These are phyloP conservation scores for Zaprionus lachaisei DNA, from an alignment of 1,140 invertebrate genomes.

Conservation along the genomic window DNA sequence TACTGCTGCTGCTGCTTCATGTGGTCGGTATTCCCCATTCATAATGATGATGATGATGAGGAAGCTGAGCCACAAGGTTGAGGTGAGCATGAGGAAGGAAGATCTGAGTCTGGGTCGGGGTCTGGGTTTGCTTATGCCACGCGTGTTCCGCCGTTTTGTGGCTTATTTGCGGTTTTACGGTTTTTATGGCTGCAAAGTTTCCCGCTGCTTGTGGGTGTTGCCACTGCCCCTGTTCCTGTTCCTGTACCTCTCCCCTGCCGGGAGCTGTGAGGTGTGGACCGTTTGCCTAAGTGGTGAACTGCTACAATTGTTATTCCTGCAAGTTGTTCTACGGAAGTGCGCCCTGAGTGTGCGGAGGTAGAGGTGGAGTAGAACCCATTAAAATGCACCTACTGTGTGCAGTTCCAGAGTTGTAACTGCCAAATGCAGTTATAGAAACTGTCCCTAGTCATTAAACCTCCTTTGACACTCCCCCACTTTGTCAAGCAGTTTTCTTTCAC, in stretches of 20 bases:
- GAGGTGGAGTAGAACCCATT: constrained; percentile 2
- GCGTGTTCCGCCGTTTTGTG: constrained; percentile 73
- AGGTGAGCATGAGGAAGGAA: not conserved
- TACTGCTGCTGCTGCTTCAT: constrained; percentile 23
- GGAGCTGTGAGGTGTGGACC: constrained; percentile 62
- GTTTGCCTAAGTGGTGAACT: constrained; percentile 59
- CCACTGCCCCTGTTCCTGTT: not conserved
- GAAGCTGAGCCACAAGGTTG: constrained; percentile 31
- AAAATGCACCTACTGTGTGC: not conserved
- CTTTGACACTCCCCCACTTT: not conserved
- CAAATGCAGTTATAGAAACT: not conserved
- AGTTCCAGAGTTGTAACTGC: not conserved
- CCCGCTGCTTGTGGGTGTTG: constrained; percentile 63
- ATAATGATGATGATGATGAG: constrained; percentile 60
- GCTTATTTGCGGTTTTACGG: constrained; percentile 72
- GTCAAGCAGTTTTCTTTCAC: not conserved
- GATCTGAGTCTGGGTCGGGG: constrained; percentile 13
- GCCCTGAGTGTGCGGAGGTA: not conserved
- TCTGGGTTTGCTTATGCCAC: constrained; percentile 49
- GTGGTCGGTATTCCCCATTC: constrained; percentile 58
- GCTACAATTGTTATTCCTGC: not conserved
- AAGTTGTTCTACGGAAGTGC: not conserved
- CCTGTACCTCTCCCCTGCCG: not conserved
- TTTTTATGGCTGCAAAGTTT: constrained; percentile 53
- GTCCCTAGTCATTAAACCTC: not conserved